Evolutionary conservation across 2,113 vertebrate genomes (phyloP).

Genomic region (Lophochroa leadbeateri): DNA sequence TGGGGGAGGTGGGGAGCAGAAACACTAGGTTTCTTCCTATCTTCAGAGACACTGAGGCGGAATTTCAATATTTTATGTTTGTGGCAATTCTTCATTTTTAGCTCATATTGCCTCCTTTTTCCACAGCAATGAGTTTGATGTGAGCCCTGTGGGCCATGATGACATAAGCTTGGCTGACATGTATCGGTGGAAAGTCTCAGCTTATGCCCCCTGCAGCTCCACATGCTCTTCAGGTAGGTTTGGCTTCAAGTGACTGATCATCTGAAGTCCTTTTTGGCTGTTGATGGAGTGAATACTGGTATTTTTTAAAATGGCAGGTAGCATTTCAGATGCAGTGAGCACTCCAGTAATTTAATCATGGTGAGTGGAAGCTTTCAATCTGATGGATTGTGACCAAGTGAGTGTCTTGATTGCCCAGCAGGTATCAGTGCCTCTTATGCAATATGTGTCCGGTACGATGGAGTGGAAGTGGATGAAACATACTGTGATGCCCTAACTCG

Average conservation of each 20-base stretch:
- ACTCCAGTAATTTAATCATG: neutral
- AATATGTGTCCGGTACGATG: conserved; percentile 84
- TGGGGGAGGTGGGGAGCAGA: neutral
- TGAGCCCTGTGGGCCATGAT: conserved; percentile 69
- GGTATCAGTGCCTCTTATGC: conserved; percentile 85
- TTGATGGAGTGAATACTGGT: neutral
- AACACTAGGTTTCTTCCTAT: neutral
- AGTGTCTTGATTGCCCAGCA: conserved; percentile 44
- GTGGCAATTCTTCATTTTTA: neutral
- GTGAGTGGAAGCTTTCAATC: neutral
- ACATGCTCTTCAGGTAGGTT: conserved; percentile 88
- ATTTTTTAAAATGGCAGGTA: neutral
- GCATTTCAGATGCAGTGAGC: neutral
- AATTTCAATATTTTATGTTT: neutral
- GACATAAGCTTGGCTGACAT: conserved; percentile 87
- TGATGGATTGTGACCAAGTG: neutral
- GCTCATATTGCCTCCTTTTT: neutral
- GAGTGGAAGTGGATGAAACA: conserved; percentile 84
- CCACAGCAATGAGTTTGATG: conserved; percentile 84
- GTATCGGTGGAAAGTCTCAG: conserved; percentile 92
- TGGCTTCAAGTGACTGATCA: neutral
- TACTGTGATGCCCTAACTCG: conserved; percentile 85
- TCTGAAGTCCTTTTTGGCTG: rapidly evolving
- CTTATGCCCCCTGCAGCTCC: conserved; percentile 89
- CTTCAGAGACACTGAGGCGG: neutral